Conservation (phyloP, 1,140 invertebrate genomes). For the Pachypeltis micranthus region DNA sequence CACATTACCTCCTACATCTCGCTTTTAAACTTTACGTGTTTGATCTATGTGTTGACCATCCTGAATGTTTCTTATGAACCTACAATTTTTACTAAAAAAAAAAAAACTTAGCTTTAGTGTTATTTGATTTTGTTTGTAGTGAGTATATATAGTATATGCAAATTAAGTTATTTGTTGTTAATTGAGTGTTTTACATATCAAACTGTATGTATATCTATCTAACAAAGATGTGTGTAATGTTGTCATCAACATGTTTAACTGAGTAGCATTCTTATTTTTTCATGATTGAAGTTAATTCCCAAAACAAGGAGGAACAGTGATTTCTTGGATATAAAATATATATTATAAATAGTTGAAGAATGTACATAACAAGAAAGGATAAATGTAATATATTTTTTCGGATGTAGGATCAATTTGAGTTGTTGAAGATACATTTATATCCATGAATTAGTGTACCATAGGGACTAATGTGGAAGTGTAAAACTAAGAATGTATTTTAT, state of each 20-base stretch:
- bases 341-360: slow-evolving; percentile 8
- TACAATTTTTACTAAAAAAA: not conserved
- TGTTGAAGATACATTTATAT: not conserved
- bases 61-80: not conserved
- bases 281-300: slow-evolving; percentile 11
- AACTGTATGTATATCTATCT: not conserved
- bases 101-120: not conserved
- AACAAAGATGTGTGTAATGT: slow-evolving; percentile 10
- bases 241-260: slow-evolving; percentile 18
- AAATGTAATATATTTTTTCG: slow-evolving; percentile 19
- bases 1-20: no score
- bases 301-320: slow-evolving; percentile 14
- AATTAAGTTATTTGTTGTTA: slow-evolving; percentile 12
- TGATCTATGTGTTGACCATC: no score
- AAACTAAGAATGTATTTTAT: not conserved
- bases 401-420: slow-evolving; percentile 4
- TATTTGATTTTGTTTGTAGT: slow-evolving; percentile 12
- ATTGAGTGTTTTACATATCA: slow-evolving; percentile 16
- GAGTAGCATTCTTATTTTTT: slow-evolving; percentile 18
- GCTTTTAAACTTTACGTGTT: no score
- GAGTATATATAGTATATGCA: slow-evolving; percentile 1
- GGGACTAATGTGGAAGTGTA: not conserved
- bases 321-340: slow-evolving; percentile 11
- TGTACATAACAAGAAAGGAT: slow-evolving; percentile 3
- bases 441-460: not conserved